A percentile compares a stretch with the other conserved stretches of the same genome.
Evolutionary conservation across 2,113 vertebrate species (phyloP).

Genomic region (Epinephelus lanceolatus): DNA sequence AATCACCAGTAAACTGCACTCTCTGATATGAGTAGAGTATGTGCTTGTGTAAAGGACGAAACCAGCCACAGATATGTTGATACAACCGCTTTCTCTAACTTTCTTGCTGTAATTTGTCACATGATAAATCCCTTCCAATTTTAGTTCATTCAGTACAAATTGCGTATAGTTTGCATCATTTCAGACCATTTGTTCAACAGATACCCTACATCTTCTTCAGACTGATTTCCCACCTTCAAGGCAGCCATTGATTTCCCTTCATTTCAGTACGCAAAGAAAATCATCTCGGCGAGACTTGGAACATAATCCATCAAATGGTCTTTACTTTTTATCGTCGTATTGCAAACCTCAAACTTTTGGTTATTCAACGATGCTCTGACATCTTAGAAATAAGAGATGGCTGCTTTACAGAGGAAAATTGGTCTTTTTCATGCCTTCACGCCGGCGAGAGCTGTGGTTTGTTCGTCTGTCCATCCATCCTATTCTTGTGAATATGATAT

Average conservation of each 20-base stretch:
- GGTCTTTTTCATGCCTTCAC: neutral
- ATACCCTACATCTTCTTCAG: neutral
- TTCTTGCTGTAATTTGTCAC: neutral
- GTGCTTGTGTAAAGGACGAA: neutral
- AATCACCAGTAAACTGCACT: no score
- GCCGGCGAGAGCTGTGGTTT: no score
- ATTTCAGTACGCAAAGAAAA: neutral
- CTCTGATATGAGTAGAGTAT: neutral
- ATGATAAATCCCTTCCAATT: neutral
- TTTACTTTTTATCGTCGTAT: neutral
- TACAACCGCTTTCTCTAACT: neutral
- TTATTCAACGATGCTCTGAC: slow-evolving; percentile 19
- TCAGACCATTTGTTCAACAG: slow-evolving; percentile 3
- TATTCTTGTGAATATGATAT: no score
- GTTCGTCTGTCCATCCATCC: no score
- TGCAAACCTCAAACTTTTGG: neutral
- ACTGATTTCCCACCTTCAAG: slow-evolving; percentile 20
- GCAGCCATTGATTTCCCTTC: slow-evolving; percentile 1
- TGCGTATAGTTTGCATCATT: neutral
- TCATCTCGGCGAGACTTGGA: neutral
- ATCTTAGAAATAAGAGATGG: neutral
- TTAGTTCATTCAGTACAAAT: neutral
- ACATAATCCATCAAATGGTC: slow-evolving; percentile 25
- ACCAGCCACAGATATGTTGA: neutral
- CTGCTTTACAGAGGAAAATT: neutral